Conservation (phyloP, 2,888 invertebrate genomes). For the Euzetes globulus region DNA sequence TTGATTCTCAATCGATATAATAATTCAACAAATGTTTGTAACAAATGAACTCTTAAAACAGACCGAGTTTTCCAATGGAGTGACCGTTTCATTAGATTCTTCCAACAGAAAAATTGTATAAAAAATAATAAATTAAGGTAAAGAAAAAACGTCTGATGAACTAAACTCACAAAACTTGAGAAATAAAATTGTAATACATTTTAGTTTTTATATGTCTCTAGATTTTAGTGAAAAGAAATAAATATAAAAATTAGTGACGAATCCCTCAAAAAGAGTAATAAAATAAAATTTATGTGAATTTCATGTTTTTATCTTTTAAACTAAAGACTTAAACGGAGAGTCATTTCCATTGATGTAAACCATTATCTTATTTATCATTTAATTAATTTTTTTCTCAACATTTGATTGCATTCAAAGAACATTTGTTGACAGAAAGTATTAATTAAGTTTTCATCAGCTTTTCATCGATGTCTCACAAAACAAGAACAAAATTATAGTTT, state of each 20-base stretch:
- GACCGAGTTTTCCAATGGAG: background rate
- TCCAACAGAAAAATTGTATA: background rate
- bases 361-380: constrained; percentile 8
- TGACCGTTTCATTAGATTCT: background rate
- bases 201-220: too few species aligned
- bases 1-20: constrained; percentile 15
- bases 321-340: background rate
- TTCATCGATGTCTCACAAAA: background rate
- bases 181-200: too few species aligned
- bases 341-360: background rate
- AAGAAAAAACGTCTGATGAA: background rate
- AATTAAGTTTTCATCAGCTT: constrained; percentile 19
- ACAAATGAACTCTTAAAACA: background rate
- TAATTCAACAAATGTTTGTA: background rate
- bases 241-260: too few species aligned
- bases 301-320: too few species aligned
- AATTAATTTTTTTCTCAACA: constrained; percentile 4
- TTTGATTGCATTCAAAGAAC: background rate
- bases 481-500: background rate
- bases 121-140: background rate
- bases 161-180: background rate
- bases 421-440: constrained; percentile 12
- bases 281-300: background rate
- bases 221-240: too few species aligned
- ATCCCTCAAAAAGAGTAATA: background rate